phyloP scores from a whole-genome alignment of 2,888 invertebrate species.

The Erebia epiphron region DNA sequence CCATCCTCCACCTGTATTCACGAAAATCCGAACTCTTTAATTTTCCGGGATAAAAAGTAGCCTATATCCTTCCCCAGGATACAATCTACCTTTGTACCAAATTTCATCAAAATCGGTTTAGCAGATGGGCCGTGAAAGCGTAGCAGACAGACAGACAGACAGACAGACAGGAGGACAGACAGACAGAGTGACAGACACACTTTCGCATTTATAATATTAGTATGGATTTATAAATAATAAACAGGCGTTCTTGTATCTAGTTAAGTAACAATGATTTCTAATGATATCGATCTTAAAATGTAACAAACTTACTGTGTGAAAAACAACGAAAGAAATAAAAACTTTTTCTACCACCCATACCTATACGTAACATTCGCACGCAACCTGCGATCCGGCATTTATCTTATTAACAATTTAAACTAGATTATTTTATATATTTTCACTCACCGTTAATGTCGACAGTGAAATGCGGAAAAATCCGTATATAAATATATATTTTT shows the following conservation, averaged over 20 bases:
- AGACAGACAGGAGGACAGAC: too few relatives aligned
- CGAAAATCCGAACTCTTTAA: not conserved
- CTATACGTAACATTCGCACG: constrained; percentile 17
- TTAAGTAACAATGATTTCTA: not conserved
- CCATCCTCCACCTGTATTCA: too few relatives aligned
- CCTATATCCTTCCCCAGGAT: too few relatives aligned
- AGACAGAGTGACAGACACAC: too few relatives aligned
- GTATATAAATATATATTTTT: constrained; percentile 46
- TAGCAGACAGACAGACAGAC: too few relatives aligned
- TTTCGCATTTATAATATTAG: too few relatives aligned
- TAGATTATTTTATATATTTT: constrained; percentile 12
- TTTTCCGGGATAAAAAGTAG: too few relatives aligned
- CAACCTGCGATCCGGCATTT: constrained; percentile 10
- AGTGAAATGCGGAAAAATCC: constrained; percentile 59
- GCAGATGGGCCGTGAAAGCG: too few relatives aligned
- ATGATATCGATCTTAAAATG: not conserved
- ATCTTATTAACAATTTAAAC: constrained; percentile 21
- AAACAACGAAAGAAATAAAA: not conserved
- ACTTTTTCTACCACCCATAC: constrained; percentile 1
- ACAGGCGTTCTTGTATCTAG: not conserved
- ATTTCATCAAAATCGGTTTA: too few relatives aligned
- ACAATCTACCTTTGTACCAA: too few relatives aligned
- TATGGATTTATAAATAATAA: not conserved
- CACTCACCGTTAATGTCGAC: constrained; percentile 67
- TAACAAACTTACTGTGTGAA: not conserved